Evolutionary conservation across 1,140 invertebrate genomes (phyloP).

Genomic region (Drosophila erecta): DNA sequence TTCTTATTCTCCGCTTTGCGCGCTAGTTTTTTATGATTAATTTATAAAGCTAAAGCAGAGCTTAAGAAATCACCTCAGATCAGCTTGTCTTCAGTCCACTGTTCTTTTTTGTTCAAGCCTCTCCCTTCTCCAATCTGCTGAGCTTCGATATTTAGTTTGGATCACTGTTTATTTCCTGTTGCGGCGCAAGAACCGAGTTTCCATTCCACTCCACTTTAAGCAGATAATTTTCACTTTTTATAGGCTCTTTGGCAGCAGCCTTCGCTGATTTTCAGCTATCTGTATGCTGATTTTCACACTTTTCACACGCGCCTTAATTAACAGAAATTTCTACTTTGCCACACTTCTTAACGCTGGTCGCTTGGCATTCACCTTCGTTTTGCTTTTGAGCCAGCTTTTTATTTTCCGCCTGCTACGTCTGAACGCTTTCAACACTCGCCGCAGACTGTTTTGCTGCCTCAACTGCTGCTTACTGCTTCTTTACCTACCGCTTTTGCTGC

Average conservation of each 20-base stretch:
- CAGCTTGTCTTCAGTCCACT: constrained; percentile 15
- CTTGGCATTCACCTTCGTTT: constrained; percentile 20
- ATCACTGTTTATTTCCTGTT: constrained; percentile 54
- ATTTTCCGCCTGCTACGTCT: constrained; percentile 65
- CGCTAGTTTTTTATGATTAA: constrained; percentile 61
- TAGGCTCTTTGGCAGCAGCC: constrained; percentile 12
- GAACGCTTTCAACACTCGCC: constrained; percentile 81
- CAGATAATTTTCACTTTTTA: constrained; percentile 74
- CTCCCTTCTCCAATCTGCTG: constrained; percentile 11
- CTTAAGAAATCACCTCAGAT: constrained; percentile 68
- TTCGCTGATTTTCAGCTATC: constrained; percentile 24
- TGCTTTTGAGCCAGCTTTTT: constrained; percentile 18
- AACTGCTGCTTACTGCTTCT: constrained; percentile 33
- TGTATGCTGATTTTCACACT: constrained; percentile 70
- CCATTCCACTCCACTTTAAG: constrained; percentile 55
- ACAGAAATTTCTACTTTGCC: constrained; percentile 58
- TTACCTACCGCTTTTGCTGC: constrained; percentile 25
- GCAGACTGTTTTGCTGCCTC: constrained; percentile 66
- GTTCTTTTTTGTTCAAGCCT: constrained; percentile 15
- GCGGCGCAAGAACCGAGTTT: constrained; percentile 33
- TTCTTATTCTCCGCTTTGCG: constrained; percentile 29
- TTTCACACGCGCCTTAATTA: constrained; percentile 71
- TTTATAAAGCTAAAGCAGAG: constrained; percentile 63
- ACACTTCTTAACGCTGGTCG: constrained; percentile 39
- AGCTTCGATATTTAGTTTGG: neutral